Percentiles rank a stretch among this genome's conserved stretches.
Conservation (phyloP, 64 coral and sea anemone species). For the Anthopleura sola region DNA sequence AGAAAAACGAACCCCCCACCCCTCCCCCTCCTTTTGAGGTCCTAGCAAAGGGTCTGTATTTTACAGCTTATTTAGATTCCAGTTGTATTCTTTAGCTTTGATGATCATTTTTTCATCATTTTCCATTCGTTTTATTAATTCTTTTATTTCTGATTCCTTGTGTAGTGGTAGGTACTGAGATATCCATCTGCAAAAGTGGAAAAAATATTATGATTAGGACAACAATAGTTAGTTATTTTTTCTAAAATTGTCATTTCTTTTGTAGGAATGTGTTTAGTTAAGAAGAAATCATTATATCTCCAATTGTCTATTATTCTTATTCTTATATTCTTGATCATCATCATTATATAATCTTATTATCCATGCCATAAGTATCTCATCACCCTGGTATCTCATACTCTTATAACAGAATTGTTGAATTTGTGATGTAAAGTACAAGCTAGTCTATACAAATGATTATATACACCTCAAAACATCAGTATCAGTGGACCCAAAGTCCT, state of each 20-base stretch:
- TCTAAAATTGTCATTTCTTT: no score
- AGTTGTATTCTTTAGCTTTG: constrained; percentile 75
- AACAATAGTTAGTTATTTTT: not conserved
- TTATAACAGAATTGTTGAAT: no score
- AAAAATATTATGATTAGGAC: not conserved
- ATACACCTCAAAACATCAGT: constrained; percentile 36
- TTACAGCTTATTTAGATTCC: constrained; percentile 83
- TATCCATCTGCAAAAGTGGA: constrained; percentile 45
- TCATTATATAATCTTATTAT: no score
- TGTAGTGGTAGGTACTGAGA: constrained; percentile 43
- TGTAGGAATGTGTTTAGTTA: no score
- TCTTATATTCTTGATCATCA: no score
- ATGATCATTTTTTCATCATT: constrained; percentile 46
- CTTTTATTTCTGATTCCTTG: constrained; percentile 40
- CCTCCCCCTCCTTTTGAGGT: no score
- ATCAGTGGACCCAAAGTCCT: constrained; percentile 47
- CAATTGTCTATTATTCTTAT: no score
- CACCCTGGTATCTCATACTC: not conserved
- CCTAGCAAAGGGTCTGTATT: no score
- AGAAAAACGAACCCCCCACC: no score
- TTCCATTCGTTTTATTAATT: constrained; percentile 48
- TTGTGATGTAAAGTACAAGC: no score
- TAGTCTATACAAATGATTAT: not conserved
- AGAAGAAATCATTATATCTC: no score
- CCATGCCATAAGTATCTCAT: no score